Percentiles rank a stretch among this genome's conserved stretches.
These are phyloP conservation scores for Sinodicranocentrus sp. DNA, from an alignment of 2,888 invertebrate species.

Conservation along the genomic window DNA sequence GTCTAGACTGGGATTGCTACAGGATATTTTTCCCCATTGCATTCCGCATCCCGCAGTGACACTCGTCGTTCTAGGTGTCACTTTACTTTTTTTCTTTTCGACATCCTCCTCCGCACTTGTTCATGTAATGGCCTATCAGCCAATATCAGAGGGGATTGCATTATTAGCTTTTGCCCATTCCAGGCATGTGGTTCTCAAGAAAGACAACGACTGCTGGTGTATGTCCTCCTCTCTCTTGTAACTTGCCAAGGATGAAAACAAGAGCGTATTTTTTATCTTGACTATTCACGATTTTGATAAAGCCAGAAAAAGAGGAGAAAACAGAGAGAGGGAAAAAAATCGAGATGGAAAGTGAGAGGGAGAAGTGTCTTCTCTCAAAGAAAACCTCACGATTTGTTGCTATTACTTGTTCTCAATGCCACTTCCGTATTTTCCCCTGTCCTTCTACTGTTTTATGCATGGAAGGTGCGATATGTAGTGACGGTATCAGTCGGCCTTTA, in stretches of 20 bases:
- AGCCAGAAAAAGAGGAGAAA: slow-evolving; percentile 22
- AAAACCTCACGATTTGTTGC: slow-evolving; percentile 66
- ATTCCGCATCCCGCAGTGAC: slow-evolving; percentile 54
- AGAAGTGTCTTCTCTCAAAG: slow-evolving; percentile 32
- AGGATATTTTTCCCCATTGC: slow-evolving; percentile 18
- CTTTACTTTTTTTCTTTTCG: not conserved
- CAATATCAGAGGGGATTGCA: slow-evolving; percentile 45
- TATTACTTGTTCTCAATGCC: slow-evolving; percentile 54
- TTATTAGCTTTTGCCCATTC: slow-evolving; percentile 61
- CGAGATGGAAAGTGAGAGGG: slow-evolving; percentile 1
- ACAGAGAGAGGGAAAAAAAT: slow-evolving; percentile 17
- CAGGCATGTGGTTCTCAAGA: slow-evolving; percentile 47
- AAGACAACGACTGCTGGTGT: not conserved
- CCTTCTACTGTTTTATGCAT: slow-evolving; percentile 57
- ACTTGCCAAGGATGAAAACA: slow-evolving; percentile 16
- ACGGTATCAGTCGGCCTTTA: slow-evolving; percentile 48
- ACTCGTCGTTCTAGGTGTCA: slow-evolving; percentile 54
- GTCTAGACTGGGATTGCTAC: not conserved
- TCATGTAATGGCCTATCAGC: slow-evolving; percentile 52
- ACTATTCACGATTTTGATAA: slow-evolving; percentile 55
- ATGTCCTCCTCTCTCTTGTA: no score
- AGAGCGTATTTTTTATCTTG: slow-evolving; percentile 43
- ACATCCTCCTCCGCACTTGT: slow-evolving; percentile 10
- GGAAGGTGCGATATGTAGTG: slow-evolving; percentile 60
- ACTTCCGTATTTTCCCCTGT: slow-evolving; percentile 46